Base-by-base conservation (phyloP, 2,797 vertebrate genomes). In the Rhadinocentrus ornatus region DNA sequence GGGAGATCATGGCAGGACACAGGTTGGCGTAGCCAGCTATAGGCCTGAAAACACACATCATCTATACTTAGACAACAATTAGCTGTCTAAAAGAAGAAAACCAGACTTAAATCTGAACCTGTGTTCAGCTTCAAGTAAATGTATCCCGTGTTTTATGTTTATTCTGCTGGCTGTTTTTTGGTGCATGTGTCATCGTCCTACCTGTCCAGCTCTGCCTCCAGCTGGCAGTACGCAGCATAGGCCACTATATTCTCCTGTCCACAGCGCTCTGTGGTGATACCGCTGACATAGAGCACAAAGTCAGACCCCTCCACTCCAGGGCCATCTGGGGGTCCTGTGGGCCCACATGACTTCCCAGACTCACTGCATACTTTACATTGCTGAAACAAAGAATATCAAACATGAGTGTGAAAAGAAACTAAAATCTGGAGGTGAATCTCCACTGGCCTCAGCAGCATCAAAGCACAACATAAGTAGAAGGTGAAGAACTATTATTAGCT, bases 221-320 rank as follows among this genome's bases (percentile, higher is more conserved):
- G 94, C n/a, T 99, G 98, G 89, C 98, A 99, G 86, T 98, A 98
- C 2, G 98, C 97, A 48, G 98, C 97, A 3, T 99, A 99, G 0
- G 97, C 98, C 71, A 99, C 97, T 29, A 99, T 98, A 81, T 97
- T 98, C 87, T 98, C 97, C 81, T 97, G 96, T 24, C 96, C 96
- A 59, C 98, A 99, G 31, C 97, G 95, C 76, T 98, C 96, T 0
- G 98, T 99, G 44, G 96, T 96, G 89, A 97, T 81, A 18, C 96
- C 97, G 62, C 97, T 98, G 12, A 99, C 96, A 0, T 99, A 99
- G 0, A 99, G 95, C 39, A 98, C 91, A 15, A 99, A 99, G 91
- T 99, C 97, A 0, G 96, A 95, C 26, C 96, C 96, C 15, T 82
- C 91, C 77, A 98, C 89, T 0, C 98, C 98, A 2, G 95, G 94